phyloP scores from a whole-genome alignment of 2,113 vertebrate species.

The Marmota monax region DNA sequence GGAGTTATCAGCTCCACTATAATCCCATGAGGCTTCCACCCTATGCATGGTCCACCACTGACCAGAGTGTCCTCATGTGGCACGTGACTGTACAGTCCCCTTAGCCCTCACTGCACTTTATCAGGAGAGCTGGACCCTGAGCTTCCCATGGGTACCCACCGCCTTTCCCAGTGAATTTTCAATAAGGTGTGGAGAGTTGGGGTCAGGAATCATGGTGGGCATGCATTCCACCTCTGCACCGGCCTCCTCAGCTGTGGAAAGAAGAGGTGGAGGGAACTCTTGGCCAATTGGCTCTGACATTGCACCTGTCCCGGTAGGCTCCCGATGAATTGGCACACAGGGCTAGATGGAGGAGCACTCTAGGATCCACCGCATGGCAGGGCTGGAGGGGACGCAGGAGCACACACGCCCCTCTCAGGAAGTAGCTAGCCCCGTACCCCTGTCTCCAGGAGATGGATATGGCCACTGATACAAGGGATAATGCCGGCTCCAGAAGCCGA shows the following conservation, averaged over 20 bases:
- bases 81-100: fast-evolving
- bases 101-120: too few relatives aligned
- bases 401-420: too few relatives aligned
- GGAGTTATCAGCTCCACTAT: not conserved
- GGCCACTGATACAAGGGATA: not conserved
- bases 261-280: not conserved
- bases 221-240: fast-evolving
- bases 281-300: not conserved
- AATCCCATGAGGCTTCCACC: not conserved
- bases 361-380: not conserved
- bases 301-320: not conserved
- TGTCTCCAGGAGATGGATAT: not conserved
- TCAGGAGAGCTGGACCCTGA: too few relatives aligned
- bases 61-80: too few relatives aligned
- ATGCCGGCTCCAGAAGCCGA: not conserved
- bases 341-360: not conserved
- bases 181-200: fast-evolving
- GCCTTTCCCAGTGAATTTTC: not conserved
- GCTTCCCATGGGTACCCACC: too few relatives aligned
- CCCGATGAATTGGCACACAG: too few relatives aligned
- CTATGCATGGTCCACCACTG: fast-evolving
- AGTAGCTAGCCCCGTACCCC: not conserved
- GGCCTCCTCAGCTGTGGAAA: not conserved
- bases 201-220: fast-evolving
- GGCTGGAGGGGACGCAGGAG: not conserved